Evolutionary conservation across 2,797 vertebrate species (phyloP).

Genomic region (Paratrypauchen microcephalus): DNA sequence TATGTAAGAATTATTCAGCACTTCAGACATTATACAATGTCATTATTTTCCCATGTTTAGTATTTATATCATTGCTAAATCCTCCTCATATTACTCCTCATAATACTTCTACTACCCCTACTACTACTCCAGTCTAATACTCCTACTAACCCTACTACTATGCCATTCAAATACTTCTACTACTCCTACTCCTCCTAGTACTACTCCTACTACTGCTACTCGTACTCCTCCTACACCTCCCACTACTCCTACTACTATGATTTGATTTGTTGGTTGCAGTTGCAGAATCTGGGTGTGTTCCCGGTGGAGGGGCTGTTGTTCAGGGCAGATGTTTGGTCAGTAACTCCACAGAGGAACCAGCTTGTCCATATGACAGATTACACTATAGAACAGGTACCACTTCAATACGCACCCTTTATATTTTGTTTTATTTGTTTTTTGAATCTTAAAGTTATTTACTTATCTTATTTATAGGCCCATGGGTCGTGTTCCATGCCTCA

Average conservation of each 20-base stretch:
- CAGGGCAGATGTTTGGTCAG: conserved; percentile 79
- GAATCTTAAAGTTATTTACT: background rate
- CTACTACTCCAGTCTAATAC: too few relatives aligned
- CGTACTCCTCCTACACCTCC: too few relatives aligned
- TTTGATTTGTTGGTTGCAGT: conserved; percentile 61
- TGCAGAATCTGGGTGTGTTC: conserved; percentile 90
- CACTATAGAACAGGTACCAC: conserved; percentile 71
- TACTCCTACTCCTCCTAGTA: too few relatives aligned
- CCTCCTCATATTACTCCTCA: too few relatives aligned
- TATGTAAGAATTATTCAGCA: conserved; percentile 63
- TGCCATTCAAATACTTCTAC: too few relatives aligned
- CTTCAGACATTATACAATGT: too few relatives aligned
- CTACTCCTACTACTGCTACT: too few relatives aligned
- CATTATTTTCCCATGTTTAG: too few relatives aligned
- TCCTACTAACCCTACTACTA: too few relatives aligned
- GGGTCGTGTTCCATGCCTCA: conserved; percentile 61
- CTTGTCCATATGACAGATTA: conserved; percentile 80
- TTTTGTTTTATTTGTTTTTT: background rate
- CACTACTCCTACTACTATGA: background rate
- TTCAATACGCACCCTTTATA: background rate
- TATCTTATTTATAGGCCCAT: conserved; percentile 36
- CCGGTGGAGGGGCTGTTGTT: conserved; percentile 78
- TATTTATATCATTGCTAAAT: too few relatives aligned
- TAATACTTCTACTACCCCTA: too few relatives aligned
- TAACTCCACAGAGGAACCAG: conserved; percentile 79